Base-by-base conservation (phyloP, 2,797 vertebrate species). In the Mormyrops attenuatus region DNA sequence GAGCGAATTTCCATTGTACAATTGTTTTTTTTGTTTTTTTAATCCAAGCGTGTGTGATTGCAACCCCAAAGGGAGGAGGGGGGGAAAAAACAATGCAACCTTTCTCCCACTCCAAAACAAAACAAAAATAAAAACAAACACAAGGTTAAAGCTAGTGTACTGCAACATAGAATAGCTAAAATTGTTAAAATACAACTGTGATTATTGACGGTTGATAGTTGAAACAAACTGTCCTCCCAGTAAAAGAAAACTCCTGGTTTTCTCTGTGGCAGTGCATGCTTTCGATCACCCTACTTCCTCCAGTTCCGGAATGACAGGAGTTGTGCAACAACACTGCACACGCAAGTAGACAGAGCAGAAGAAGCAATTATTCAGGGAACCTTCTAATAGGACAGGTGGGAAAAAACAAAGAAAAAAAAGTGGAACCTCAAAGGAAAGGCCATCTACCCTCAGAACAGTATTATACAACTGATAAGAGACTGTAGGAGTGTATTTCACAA, bases 1-100 rank as follows among this genome's bases (percentile, higher is more conserved):
- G 85, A 84, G 88, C 84, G 49, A 80, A 87, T 90, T 89, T 91
- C 80, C 90, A 87, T 89, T 91, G 87, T 89, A 94, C 91, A 94
- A 82, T 82, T 47, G 38, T 6, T 47, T n/a, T 91, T 91, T 92
- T 88, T 44, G 8, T 90, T 90, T 92, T 89, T 90, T 47, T 0
- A 85, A 90, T 90, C 84, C 88, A 53, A 44, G 73, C 57, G 50
- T 88, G 87, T 88, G 20, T 52, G 91, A 53, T 84, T 87, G 69
- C 73, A 91, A 90, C 86, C 87, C 73, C 63, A 90, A 73, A 89
- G 87, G 69, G 89, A 69, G 84, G 87, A 90, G 88, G 60, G 82
- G 89, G 66, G 87, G 89, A 69, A 89, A 89, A 91, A 89, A 90
- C 82, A 90, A 89, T 85, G 89, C 89, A 90, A 85, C 60, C 52